Percentiles rank a stretch among this genome's conserved stretches.
These are phyloP conservation scores for Drosophila buzzatii DNA, from an alignment of 2,888 invertebrate genomes.

Conservation along the genomic window DNA sequence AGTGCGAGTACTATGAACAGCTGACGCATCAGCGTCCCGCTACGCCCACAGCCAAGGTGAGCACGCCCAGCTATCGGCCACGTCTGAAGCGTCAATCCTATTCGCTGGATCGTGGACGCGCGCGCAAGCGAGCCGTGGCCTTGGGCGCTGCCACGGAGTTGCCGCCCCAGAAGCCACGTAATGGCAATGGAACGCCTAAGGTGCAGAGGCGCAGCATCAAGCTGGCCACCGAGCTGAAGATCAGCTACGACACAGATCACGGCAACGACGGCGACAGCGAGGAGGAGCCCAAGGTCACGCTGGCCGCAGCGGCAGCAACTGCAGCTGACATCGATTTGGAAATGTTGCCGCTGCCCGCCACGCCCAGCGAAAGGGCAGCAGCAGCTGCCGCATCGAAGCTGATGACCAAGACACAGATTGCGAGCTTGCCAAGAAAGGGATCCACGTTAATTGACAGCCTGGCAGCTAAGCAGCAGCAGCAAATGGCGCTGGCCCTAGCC, in stretches of 20 bases:
- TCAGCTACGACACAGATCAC: conserved; percentile 52
- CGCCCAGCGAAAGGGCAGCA: conserved; percentile 47
- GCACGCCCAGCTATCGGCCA: conserved; percentile 29
- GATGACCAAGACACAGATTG: conserved; percentile 23
- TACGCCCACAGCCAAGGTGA: conserved; percentile 20
- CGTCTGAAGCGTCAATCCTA: conserved; percentile 59
- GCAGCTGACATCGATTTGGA: conserved; percentile 69
- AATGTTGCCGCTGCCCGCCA: conserved; percentile 75
- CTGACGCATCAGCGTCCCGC: conserved; percentile 51
- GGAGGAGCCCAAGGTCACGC: conserved; percentile 53
- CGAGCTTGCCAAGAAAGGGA: conserved; percentile 52
- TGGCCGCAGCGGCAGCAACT: neutral
- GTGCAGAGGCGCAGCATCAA: conserved; percentile 79
- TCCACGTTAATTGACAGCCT: conserved; percentile 66
- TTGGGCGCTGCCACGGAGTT: conserved; percentile 58
- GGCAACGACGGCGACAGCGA: conserved; percentile 51
- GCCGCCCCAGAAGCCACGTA: conserved; percentile 81
- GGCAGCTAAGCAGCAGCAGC: conserved; percentile 74
- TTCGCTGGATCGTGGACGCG: conserved; percentile 76
- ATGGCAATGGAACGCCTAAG: conserved; percentile 53
- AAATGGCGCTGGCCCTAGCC: conserved; percentile 64
- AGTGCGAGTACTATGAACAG: conserved; percentile 81
- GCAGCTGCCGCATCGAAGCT: conserved; percentile 34
- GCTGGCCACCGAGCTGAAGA: conserved; percentile 81
- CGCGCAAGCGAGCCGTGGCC: conserved; percentile 53